Evolutionary conservation across 2,888 invertebrate genomes (phyloP).

Genomic region (Hypselothyrea guttata): DNA sequence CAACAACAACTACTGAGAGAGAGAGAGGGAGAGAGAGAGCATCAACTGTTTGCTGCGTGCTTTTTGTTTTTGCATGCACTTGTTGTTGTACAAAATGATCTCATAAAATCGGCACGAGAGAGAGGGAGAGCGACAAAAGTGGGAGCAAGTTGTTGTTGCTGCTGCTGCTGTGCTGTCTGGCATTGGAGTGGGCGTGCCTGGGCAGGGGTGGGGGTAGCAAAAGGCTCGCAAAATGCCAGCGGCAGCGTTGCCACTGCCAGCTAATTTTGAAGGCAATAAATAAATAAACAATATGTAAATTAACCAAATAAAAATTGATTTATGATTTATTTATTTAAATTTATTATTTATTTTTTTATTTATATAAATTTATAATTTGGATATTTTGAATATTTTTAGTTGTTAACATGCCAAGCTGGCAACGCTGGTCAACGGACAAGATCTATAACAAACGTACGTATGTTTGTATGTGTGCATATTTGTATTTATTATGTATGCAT

Average conservation of each 20-base stretch:
- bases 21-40: background rate
- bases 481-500: constrained; percentile 9
- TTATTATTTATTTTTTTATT: no score
- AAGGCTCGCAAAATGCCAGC: constrained; percentile 48
- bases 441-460: constrained; percentile 33
- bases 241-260: constrained; percentile 1
- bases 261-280: no score
- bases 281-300: no score
- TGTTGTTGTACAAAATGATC: constrained; percentile 66
- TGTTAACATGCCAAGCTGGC: no score
- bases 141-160: constrained; percentile 55
- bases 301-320: no score
- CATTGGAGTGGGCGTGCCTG: constrained; percentile 57
- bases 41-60: constrained; percentile 24
- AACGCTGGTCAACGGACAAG: no score
- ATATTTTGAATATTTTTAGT: no score
- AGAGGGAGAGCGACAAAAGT: constrained; percentile 48
- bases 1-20: constrained; percentile 22
- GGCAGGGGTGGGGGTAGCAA: constrained; percentile 15
- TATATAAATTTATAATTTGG: no score
- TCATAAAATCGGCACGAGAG: constrained; percentile 68
- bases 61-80: constrained; percentile 59
- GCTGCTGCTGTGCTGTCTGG: constrained; percentile 39
- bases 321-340: no score
- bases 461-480: background rate